Evolutionary conservation across 2,888 invertebrate species (phyloP).

Genomic region (Cyrtodaria siliqua): DNA sequence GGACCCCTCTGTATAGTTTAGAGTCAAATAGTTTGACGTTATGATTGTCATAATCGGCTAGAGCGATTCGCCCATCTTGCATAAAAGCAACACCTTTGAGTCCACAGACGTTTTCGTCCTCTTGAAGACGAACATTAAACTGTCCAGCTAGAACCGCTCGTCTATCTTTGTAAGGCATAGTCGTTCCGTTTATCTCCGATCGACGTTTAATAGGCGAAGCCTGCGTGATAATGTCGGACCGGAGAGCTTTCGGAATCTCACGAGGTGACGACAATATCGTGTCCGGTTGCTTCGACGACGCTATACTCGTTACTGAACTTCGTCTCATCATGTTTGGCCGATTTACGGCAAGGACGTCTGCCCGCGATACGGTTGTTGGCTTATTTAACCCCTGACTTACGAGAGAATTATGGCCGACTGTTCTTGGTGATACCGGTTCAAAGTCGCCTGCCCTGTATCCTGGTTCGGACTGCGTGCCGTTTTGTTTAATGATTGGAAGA

Average conservation of each 20-base stretch:
- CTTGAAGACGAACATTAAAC: conserved; percentile 51
- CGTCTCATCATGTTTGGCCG: conserved; percentile 22
- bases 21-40: conserved; percentile 62
- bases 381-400: conserved; percentile 1
- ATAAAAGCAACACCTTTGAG: conserved; percentile 53
- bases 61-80: conserved; percentile 48
- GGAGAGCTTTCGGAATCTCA: neutral
- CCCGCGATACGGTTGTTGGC: conserved; percentile 16
- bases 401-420: conserved; percentile 51
- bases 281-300: conserved; percentile 17
- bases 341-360: conserved; percentile 8
- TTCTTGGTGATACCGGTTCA: conserved; percentile 43
- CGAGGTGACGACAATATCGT: neutral
- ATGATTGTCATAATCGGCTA: conserved; percentile 62
- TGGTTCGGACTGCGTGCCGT: conserved; percentile 43
- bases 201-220: conserved; percentile 56
- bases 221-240: conserved; percentile 47
- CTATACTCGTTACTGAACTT: conserved; percentile 35
- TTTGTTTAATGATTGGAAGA: conserved; percentile 47
- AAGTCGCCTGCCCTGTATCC: conserved; percentile 39
- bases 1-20: conserved; percentile 52
- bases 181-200: conserved; percentile 36
- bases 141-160: conserved; percentile 56
- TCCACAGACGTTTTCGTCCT: conserved; percentile 46
- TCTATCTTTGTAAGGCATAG: conserved; percentile 33